Evolutionary conservation across 2,797 vertebrate species (phyloP), one percentile per base, ranked within the genome.

Genomic region (Pseudochaenichthys georgianus): DNA sequence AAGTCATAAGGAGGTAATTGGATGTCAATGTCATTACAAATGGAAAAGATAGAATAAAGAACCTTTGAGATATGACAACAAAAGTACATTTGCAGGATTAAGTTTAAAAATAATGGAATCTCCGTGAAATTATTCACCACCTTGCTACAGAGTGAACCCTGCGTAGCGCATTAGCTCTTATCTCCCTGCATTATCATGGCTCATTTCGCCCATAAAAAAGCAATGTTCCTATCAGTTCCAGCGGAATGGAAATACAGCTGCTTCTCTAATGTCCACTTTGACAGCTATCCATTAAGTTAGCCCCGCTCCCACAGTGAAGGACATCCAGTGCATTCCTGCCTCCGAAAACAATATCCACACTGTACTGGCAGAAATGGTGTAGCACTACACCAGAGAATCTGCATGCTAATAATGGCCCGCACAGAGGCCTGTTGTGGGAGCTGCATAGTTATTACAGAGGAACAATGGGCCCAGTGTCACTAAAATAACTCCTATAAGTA

Each of bases 351-450:
- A 96, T 93, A 82, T 88, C 47, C 62, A 53, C 84, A 94, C 91
- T 97, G 95, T 99, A 60, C 87, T 58, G 82, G 80, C 83, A 92
- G 93, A 94, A 95, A 95, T 89, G 94, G 94, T 94, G 95, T 95
- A 95, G 96, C 94, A 91, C 94, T 95, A 95, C 95, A 95, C 91
- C 92, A 92, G 94, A 92, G 92, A 95, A 95, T 96, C 95, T 96
- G 97, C 95, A 97, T 97, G 93, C 96, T 96, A 95, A 96, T 95
- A 93, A 87, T 90, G 94, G 89, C 61, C 77, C 70, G 60, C 92
- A 98, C 97, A 99, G 95, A 91, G 86, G 85, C 78, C 90, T 92
- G 90, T 97, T 99, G 97, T 98, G 82, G 85, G 64, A 42, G 88
- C 84, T 94, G 96, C 96, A 96, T 95, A 91, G 95, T 93, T 94